Evolutionary conservation across 2,113 vertebrate species (phyloP), one percentile per base, ranked within the genome.

Genomic region (Bathybates hornii): DNA sequence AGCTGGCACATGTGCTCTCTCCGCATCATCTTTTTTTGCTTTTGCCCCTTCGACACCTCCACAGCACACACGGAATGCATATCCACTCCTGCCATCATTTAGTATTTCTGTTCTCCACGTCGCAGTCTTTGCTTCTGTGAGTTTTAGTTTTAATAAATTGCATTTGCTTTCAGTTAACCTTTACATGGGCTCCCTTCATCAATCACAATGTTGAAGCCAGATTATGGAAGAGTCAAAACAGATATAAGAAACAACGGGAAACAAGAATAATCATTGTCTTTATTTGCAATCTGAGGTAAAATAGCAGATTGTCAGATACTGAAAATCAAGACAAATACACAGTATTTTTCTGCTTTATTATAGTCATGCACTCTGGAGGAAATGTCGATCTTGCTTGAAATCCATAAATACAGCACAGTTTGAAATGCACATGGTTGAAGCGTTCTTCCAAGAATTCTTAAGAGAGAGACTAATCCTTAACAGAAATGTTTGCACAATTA

Each of bases 401-500:
- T 81, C 84, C 73, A 78, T n/a, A 52, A 78, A 78, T 82, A 85
- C 81, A 81, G 76, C 14, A 14, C 68, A 76, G 85, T 86, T 83
- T 91, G 88, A 87, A 88, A 89, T 10, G 16, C 66, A 88, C 81
- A 87, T 90, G 85, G 83, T 80, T 89, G 71, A 89, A 85, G 83
- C 34, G 38, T 89, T 87, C 86, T 89, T 92, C 86, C 85, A 92
- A 78, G 83, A 91, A 91, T 86, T 86, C 92, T 92, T 91, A 57
- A 54, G 89, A 92, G 90, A 92, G 79, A 9, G 83, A 91, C 82
- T 93, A 91, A 93, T 93, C 94, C 91, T 91, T 81, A 86, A 82
- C 89, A 93, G 88, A 94, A 94, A 95, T 82, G 85, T 91, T 81
- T 78, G 73, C 73, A 81, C 89, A 91, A 94, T 93, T 94, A 92